phyloP scores from a whole-genome alignment of 2,113 vertebrate genomes.

The Lipotes vexillifer region DNA sequence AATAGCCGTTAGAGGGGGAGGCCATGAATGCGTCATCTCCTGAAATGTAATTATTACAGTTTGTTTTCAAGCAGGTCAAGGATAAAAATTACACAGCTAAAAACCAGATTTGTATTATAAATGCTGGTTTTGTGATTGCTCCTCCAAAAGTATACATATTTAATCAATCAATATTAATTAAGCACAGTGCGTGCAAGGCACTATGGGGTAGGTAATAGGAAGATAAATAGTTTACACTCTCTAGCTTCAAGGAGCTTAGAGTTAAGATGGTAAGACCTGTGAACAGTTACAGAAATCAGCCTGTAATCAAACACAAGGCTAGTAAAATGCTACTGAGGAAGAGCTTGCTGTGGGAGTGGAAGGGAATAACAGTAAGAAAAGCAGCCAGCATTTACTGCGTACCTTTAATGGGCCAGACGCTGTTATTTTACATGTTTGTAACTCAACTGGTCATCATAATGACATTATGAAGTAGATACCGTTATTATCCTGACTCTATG shows the following conservation, averaged over 20 bases:
- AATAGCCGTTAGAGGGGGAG: slow-evolving; percentile 97
- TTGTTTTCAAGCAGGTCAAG: slow-evolving; percentile 69
- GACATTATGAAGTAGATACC: slow-evolving; percentile 36
- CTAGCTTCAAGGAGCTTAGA: slow-evolving; percentile 14
- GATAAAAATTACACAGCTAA: slow-evolving; percentile 67
- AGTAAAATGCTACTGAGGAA: not conserved
- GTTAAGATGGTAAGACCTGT: slow-evolving; percentile 1
- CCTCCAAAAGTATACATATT: slow-evolving; percentile 44
- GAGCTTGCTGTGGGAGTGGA: not conserved
- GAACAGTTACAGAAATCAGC: not conserved
- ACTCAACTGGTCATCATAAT: slow-evolving; percentile 40
- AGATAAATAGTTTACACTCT: slow-evolving; percentile 30
- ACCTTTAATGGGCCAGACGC: not conserved
- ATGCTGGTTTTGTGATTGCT: slow-evolving; percentile 59
- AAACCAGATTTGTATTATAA: slow-evolving; percentile 65
- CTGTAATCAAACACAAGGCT: slow-evolving; percentile 1
- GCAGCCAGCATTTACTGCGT: not conserved
- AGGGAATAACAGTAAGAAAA: not conserved
- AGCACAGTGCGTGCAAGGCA: slow-evolving; percentile 33
- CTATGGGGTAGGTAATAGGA: not conserved
- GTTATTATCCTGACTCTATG: slow-evolving; percentile 36
- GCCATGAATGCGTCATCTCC: slow-evolving; percentile 99
- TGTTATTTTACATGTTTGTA: slow-evolving; percentile 13
- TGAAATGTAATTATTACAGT: slow-evolving; percentile 80
- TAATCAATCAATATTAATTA: slow-evolving; percentile 40